These are phyloP conservation scores for Drosophila elegans DNA, from an alignment of 1,140 invertebrate species.

Conservation along the genomic window DNA sequence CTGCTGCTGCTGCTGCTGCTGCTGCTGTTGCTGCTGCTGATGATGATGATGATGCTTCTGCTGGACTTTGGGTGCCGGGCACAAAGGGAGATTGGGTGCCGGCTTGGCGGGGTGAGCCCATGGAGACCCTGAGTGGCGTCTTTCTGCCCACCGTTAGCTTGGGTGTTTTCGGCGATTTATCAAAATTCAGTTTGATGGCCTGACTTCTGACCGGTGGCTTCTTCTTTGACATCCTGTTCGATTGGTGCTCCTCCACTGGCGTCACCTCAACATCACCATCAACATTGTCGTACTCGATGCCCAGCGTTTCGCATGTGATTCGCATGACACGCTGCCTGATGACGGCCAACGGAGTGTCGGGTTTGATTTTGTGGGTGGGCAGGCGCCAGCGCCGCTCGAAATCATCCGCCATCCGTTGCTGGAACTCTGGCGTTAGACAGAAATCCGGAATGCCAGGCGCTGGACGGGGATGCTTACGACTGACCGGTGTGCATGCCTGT, in stretches of 20 bases:
- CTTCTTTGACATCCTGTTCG: background rate
- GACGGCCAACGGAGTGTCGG: conserved; percentile 75
- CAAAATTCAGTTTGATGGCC: conserved; percentile 33
- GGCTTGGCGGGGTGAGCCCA: background rate
- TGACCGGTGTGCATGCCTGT: conserved; percentile 73
- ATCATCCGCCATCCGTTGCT: conserved; percentile 79
- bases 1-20: background rate
- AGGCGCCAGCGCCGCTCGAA: conserved; percentile 79
- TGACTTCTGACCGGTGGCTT: background rate
- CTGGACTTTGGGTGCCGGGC: conserved; percentile 50
- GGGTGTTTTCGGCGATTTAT: conserved; percentile 21
- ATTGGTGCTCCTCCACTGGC: background rate
- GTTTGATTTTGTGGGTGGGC: conserved; percentile 69
- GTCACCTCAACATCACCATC: background rate
- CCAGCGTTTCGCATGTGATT: conserved; percentile 75
- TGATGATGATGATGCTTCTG: background rate
- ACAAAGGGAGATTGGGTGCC: conserved; percentile 34
- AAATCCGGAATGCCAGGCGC: conserved; percentile 75
- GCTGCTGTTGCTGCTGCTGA: too few relatives aligned
- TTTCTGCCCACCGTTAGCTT: background rate
- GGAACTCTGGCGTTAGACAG: conserved; percentile 75
- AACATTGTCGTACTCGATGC: conserved; percentile 59
- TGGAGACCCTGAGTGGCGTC: conserved; percentile 3
- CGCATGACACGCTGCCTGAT: conserved; percentile 70
- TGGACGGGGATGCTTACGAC: conserved; percentile 35